Conservation (phyloP, 2,888 invertebrate species). For the Hydriomena furcata region DNA sequence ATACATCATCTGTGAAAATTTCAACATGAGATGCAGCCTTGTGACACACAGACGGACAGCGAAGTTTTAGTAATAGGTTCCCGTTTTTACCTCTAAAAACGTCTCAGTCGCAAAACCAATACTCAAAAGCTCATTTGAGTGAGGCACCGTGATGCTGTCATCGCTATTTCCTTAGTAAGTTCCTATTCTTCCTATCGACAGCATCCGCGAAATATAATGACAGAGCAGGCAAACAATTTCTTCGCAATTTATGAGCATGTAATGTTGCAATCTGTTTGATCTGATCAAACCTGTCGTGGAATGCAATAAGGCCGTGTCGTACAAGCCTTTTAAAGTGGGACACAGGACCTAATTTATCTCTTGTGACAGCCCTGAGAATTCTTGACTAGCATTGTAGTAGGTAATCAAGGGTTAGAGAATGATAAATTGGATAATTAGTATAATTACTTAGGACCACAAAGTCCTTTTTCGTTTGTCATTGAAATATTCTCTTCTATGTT, state of each 20-base stretch:
- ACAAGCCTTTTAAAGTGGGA: slow-evolving; percentile 52
- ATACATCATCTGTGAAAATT: no score
- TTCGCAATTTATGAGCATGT: slow-evolving; percentile 43
- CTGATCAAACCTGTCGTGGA: slow-evolving; percentile 62
- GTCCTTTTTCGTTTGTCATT: slow-evolving; percentile 1
- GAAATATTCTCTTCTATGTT: no score
- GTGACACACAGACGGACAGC: no score
- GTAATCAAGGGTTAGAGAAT: slow-evolving; percentile 45
- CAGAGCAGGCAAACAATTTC: slow-evolving; percentile 35
- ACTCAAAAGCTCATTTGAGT: no score
- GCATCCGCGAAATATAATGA: slow-evolving; percentile 1
- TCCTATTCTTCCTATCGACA: no score
- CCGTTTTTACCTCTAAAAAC: no score
- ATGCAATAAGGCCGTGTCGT: slow-evolving; percentile 61
- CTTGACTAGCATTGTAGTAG: slow-evolving; percentile 44
- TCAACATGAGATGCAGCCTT: no score
- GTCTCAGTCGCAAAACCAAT: no score
- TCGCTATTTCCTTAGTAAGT: slow-evolving; percentile 15
- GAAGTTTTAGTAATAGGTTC: no score
- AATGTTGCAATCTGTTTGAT: slow-evolving; percentile 56
- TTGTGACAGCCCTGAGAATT: slow-evolving; percentile 63
- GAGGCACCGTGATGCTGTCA: slow-evolving; percentile 10
- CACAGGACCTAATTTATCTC: slow-evolving; percentile 64
- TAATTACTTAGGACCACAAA: slow-evolving; percentile 54
- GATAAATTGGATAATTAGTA: slow-evolving; percentile 69